phyloP scores from a whole-genome alignment of 2,797 vertebrate genomes.

The Scolopax bukidnonensis region DNA sequence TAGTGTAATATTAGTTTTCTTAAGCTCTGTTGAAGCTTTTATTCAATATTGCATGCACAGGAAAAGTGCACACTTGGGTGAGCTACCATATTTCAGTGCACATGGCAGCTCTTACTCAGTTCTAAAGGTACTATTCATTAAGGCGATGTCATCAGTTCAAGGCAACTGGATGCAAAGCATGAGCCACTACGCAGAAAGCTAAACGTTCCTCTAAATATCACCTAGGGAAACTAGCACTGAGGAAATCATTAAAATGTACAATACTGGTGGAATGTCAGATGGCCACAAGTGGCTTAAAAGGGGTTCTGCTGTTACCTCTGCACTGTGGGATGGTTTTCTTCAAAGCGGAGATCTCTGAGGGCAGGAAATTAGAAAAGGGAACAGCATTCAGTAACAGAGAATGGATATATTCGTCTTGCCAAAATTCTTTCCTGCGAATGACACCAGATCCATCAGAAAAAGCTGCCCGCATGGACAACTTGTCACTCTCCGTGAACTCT shows the following conservation, averaged over 20 bases:
- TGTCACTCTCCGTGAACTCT: neutral
- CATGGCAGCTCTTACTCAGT: neutral
- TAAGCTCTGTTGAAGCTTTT: slow-evolving; percentile 1
- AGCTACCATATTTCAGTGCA: neutral
- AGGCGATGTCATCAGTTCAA: neutral
- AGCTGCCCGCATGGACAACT: neutral
- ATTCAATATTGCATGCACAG: neutral
- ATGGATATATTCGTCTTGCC: neutral
- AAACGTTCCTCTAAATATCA: neutral
- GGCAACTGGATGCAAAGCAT: neutral
- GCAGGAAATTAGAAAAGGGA: neutral
- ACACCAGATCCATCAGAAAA: neutral
- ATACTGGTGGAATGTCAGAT: neutral
- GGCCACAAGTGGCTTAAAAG: neutral
- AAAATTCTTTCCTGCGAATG: neutral
- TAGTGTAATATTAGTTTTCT: neutral
- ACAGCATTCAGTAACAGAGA: neutral
- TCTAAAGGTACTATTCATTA: neutral
- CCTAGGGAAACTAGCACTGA: neutral
- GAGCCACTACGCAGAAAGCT: neutral
- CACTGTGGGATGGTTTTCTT: neutral
- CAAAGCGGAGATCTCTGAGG: neutral
- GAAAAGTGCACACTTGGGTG: neutral
- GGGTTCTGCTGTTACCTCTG: neutral
- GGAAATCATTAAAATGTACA: neutral